Evolutionary conservation across 1,140 invertebrate species (phyloP), one percentile per base, ranked within the genome.

Genomic region (Cydia strobilella): DNA sequence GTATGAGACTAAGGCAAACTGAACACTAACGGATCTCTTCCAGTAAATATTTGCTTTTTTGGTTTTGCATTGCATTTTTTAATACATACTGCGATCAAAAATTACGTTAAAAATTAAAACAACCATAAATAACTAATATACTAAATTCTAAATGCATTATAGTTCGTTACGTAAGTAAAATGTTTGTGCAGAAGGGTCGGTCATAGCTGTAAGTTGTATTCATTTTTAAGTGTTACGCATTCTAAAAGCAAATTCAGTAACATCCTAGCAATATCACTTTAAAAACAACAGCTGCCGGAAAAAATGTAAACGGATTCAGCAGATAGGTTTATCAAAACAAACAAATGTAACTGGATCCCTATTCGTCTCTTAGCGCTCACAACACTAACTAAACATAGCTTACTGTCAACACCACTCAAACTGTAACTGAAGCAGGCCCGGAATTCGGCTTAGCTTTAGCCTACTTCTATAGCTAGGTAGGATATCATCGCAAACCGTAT

Each of bases 401-500:
- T 89, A 89, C 85, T 90, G 89, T 90, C 90, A 90, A 87, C 84
- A 84, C 82, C 80, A 86, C 86, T 92, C 84, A 82, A 86, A 88
- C 86, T 92, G 90, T 90, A 86, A 88, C 90, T 86, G 89, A 90
- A 77, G 82, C 86, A 86, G 88, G 87, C 89, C 84, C 84, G 88
- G 86, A 91, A 91, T 92, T 90, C 74, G 77, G 88, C 81, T 84
- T 81, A 84, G 54, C 54, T 59, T 20, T 59, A 59, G 85, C 84
- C 45, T 84, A 76, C 72, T 65, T 77, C 81, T 75, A 80, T 81
- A 66, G 84, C 84, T 87, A 86, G 89, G 80, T 88, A 88, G 82
- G 86, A 86, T 91, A 90, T 90, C 88, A 92, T 90, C 86, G 83
- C 75, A 84, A 83, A 83, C 85, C 86, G 89, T 93, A 91, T 88